phyloP scores from a whole-genome alignment of 2,888 invertebrate species.

The Tanytarsus gracilentus region DNA sequence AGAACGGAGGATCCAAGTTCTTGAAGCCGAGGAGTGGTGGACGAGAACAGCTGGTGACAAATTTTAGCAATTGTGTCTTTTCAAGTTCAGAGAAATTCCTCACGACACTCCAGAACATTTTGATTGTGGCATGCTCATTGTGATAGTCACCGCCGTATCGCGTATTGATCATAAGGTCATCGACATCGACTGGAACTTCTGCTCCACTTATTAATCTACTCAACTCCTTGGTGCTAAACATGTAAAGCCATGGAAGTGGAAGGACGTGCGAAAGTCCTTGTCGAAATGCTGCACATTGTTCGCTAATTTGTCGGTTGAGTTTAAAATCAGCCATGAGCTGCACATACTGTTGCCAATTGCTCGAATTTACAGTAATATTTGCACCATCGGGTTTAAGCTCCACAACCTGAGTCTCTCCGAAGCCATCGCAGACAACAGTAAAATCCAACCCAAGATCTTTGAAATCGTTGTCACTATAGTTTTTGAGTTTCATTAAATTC shows the following conservation, averaged over 20 bases:
- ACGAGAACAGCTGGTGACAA: slow-evolving; percentile 95
- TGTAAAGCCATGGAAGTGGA: slow-evolving; percentile 82
- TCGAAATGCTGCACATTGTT: slow-evolving; percentile 81
- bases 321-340: slow-evolving; percentile 94
- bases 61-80: slow-evolving; percentile 81
- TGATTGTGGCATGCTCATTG: slow-evolving; percentile 72
- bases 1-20: slow-evolving; percentile 93
- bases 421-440: slow-evolving; percentile 78
- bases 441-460: slow-evolving; percentile 86
- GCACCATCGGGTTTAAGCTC: slow-evolving; percentile 87
- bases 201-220: slow-evolving; percentile 96
- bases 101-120: slow-evolving; percentile 83
- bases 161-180: slow-evolving; percentile 78
- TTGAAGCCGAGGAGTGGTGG: slow-evolving; percentile 95
- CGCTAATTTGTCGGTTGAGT: slow-evolving; percentile 79
- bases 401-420: slow-evolving; percentile 79
- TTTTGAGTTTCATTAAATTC: slow-evolving; percentile 78
- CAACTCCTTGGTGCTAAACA: slow-evolving; percentile 90
- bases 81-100: slow-evolving; percentile 73
- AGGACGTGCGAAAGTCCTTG: slow-evolving; percentile 86
- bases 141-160: slow-evolving; percentile 82
- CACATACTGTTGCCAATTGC: slow-evolving; percentile 93
- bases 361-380: slow-evolving; percentile 81
- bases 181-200: slow-evolving; percentile 84
- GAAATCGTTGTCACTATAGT: slow-evolving; percentile 69